Evolutionary conservation across 2,888 invertebrate genomes (phyloP).

Genomic region (Platycnemis pennipes): DNA sequence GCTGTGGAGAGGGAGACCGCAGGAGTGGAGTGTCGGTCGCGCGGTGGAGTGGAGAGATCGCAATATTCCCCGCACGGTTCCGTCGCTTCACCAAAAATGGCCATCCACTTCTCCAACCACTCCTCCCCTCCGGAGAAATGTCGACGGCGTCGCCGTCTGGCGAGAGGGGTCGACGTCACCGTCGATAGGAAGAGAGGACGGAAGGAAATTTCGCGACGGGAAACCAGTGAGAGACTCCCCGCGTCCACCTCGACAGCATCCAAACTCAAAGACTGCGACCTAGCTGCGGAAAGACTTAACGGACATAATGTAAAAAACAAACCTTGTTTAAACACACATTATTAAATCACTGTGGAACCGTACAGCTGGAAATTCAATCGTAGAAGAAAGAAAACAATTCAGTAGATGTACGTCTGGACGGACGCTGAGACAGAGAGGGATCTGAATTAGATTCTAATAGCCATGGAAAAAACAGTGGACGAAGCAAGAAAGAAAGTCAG

Average conservation of each 20-base stretch:
- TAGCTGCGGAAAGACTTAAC: too few species aligned
- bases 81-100: neutral
- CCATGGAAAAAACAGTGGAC: too few species aligned
- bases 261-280: too few species aligned
- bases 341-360: too few species aligned
- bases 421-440: too few species aligned
- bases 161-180: neutral
- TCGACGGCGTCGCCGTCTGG: neutral
- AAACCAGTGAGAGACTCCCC: neutral
- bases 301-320: too few species aligned
- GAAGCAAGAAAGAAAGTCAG: too few species aligned
- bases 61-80: neutral
- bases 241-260: neutral
- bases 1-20: neutral
- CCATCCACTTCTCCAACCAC: neutral
- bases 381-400: too few species aligned
- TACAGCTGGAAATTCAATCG: too few species aligned
- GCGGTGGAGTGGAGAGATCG: neutral
- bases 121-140: neutral
- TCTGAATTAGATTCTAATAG: too few species aligned
- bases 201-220: neutral
- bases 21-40: neutral
- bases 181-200: neutral
- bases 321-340: too few species aligned
- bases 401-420: too few species aligned